Conservation (phyloP, 2,888 invertebrate species). For the Meandrusa payeni region DNA sequence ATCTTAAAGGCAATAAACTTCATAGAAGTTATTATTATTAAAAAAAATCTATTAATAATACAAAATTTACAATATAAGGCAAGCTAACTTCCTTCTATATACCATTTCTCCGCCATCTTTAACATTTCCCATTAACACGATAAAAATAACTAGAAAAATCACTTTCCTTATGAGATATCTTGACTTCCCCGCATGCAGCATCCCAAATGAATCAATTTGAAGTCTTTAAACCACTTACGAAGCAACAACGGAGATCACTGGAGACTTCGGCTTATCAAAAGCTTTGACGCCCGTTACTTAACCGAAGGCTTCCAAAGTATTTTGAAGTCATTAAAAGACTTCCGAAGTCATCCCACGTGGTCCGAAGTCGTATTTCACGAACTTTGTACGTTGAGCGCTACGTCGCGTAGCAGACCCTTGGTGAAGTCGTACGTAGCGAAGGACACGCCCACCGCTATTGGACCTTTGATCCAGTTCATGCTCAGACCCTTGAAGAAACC, state of each 20-base stretch:
- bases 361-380: slow-evolving; percentile 19
- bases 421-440: slow-evolving; percentile 96
- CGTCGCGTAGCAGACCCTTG: slow-evolving; percentile 79
- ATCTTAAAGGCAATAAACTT: too few relatives aligned
- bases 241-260: too few relatives aligned
- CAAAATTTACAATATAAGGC: too few relatives aligned
- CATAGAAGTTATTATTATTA: slow-evolving; percentile 13
- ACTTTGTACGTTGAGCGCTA: slow-evolving; percentile 36
- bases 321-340: background rate
- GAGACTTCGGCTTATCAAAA: too few relatives aligned
- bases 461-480: slow-evolving; percentile 99
- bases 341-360: background rate
- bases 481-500: slow-evolving; percentile 99
- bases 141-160: background rate
- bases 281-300: too few relatives aligned
- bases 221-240: too few relatives aligned
- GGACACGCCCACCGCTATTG: slow-evolving; percentile 95
- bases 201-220: too few relatives aligned
- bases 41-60: too few relatives aligned
- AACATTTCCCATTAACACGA: too few relatives aligned
- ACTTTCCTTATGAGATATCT: background rate
- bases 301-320: background rate
- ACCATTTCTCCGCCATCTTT: too few relatives aligned
- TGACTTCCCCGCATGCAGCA: too few relatives aligned
- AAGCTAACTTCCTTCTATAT: too few relatives aligned